Evolutionary conservation across 2,113 vertebrate species (phyloP).

Genomic region (Castor canadensis): DNA sequence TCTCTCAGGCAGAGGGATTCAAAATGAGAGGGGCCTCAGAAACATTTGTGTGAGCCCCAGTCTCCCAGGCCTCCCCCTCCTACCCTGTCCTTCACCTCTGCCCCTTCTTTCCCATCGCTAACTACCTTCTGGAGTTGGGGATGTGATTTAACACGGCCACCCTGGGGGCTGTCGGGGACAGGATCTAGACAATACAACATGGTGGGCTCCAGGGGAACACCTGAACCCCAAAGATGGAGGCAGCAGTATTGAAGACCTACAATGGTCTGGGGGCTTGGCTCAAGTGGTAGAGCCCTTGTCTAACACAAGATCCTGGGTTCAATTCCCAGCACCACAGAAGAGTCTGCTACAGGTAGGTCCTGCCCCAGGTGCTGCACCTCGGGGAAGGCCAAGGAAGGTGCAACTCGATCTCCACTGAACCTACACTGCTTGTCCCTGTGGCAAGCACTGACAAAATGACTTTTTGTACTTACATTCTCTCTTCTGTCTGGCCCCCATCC

Average conservation of each 20-base stretch:
- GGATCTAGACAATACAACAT: background rate
- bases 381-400: accelerated
- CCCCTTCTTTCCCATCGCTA: background rate
- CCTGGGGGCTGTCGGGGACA: background rate
- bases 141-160: background rate
- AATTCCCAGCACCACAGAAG: too few species aligned
- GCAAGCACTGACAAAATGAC: background rate
- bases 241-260: background rate
- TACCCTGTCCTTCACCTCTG: background rate
- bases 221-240: background rate
- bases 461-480: slow-evolving; percentile 81
- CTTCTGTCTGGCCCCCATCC: slow-evolving; percentile 78
- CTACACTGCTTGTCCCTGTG: background rate
- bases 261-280: too few species aligned
- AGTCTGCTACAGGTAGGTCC: background rate
- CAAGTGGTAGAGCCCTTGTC: too few species aligned
- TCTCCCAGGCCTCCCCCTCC: background rate
- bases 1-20: background rate
- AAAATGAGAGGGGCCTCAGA: background rate
- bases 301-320: too few species aligned
- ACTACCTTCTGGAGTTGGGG: background rate
- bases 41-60: background rate
- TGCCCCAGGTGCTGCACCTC: background rate
- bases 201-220: background rate
- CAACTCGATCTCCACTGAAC: background rate